Conservation (phyloP, 1,140 invertebrate species). For the Marisa cornuarietis region DNA sequence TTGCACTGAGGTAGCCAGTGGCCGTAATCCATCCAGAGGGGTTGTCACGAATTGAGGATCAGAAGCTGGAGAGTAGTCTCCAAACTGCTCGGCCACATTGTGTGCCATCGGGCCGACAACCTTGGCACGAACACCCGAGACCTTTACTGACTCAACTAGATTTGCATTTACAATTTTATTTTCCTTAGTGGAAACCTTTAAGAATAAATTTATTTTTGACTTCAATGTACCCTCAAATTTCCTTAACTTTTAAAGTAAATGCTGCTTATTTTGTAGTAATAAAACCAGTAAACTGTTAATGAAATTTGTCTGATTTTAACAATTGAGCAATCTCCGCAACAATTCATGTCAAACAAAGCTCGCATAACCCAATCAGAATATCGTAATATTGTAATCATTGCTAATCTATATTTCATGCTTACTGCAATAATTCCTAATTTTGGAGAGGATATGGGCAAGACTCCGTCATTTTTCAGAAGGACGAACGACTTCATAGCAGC, state of each 20-base stretch:
- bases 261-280: constrained; percentile 32
- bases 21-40: constrained; percentile 46
- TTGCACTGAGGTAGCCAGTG: constrained; percentile 32
- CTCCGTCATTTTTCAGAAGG: constrained; percentile 50
- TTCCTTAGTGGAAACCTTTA: too few relatives aligned
- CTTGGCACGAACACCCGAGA: constrained; percentile 17
- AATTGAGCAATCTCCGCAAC: neutral
- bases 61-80: constrained; percentile 53
- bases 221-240: too few relatives aligned
- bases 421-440: neutral
- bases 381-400: neutral
- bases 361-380: neutral
- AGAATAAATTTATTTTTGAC: too few relatives aligned
- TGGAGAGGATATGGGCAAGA: constrained; percentile 8
- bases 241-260: neutral
- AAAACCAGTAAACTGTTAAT: neutral
- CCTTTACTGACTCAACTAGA: too few relatives aligned
- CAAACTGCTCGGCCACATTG: constrained; percentile 58
- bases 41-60: constrained; percentile 49
- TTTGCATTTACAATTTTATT: too few relatives aligned
- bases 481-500: constrained; percentile 50
- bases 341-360: neutral
- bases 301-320: neutral
- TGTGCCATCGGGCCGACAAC: constrained; percentile 63
- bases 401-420: neutral